Evolutionary conservation across 2,888 invertebrate species (phyloP).

Genomic region (Dorcus parallelipipedus): DNA sequence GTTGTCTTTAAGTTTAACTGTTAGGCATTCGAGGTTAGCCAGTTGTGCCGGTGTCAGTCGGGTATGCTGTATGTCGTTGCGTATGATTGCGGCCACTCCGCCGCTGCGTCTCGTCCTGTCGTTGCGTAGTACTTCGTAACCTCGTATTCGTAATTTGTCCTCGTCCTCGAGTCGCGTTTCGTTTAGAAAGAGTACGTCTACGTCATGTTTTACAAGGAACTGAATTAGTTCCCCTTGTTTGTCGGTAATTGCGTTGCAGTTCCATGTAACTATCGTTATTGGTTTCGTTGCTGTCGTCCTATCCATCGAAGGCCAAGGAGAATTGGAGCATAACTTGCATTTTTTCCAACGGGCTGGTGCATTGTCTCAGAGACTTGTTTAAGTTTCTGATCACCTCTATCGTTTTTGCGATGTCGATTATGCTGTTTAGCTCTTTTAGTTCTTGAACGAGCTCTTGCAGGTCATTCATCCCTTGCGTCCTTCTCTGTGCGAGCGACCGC

Average conservation of each 20-base stretch:
- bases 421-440: background rate
- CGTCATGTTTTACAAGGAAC: conserved; percentile 11
- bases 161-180: conserved; percentile 12
- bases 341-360: background rate
- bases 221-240: conserved; percentile 14
- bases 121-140: background rate
- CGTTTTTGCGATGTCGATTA: background rate
- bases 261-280: conserved; percentile 9
- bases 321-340: background rate
- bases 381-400: conserved; percentile 1
- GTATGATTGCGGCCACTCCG: background rate
- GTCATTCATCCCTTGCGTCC: background rate
- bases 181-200: conserved; percentile 18
- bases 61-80: background rate
- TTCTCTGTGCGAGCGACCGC: background rate
- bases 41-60: background rate
- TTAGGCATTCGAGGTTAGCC: conserved; percentile 10
- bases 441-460: background rate
- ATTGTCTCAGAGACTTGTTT: background rate
- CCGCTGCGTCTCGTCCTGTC: background rate
- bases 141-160: conserved; percentile 2
- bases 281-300: background rate
- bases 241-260: conserved; percentile 16
- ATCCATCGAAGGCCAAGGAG: background rate
- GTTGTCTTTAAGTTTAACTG: conserved; percentile 11